These are phyloP conservation scores for Sander lucioperca DNA, from an alignment of 2,113 vertebrate species.

Conservation along the genomic window DNA sequence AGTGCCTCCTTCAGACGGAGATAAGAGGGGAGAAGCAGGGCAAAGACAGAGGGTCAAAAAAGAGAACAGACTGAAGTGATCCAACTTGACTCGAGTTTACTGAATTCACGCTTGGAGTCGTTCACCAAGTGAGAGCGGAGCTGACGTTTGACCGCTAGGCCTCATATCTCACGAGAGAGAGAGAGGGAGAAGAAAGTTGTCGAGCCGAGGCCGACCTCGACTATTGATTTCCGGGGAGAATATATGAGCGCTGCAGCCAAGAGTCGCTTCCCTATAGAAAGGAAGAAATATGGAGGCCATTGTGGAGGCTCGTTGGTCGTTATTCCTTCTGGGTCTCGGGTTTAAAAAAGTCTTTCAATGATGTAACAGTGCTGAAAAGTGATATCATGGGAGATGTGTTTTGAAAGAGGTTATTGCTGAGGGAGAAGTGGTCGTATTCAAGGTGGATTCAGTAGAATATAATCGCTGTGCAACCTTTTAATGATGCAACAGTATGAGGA, in stretches of 20 bases:
- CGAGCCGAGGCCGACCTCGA: background rate
- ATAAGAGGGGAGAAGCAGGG: slow-evolving; percentile 9
- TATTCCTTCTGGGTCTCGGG: too few relatives aligned
- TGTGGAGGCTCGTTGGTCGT: background rate
- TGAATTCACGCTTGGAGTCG: slow-evolving; percentile 30
- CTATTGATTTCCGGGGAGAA: slow-evolving; percentile 48
- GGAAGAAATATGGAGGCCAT: slow-evolving; percentile 30
- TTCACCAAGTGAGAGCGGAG: slow-evolving; percentile 20
- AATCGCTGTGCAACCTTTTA: slow-evolving; percentile 2
- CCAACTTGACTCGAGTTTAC: slow-evolving; percentile 34
- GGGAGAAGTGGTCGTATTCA: background rate
- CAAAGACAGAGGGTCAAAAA: background rate
- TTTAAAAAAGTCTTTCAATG: background rate
- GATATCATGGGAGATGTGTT: background rate
- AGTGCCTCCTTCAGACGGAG: slow-evolving; percentile 8
- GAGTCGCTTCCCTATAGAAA: background rate
- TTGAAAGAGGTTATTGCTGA: slow-evolving; percentile 4
- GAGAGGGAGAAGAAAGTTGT: background rate
- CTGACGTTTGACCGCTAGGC: slow-evolving; percentile 40
- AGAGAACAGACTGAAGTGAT: slow-evolving; percentile 19
- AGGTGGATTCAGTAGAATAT: background rate
- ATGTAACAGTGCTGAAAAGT: slow-evolving; percentile 1
- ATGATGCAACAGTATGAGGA: too few relatives aligned
- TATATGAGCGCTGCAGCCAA: background rate
- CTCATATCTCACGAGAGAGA: slow-evolving; percentile 5